Conservation (phyloP, 1,140 invertebrate species). For the Cotesia glomerata region DNA sequence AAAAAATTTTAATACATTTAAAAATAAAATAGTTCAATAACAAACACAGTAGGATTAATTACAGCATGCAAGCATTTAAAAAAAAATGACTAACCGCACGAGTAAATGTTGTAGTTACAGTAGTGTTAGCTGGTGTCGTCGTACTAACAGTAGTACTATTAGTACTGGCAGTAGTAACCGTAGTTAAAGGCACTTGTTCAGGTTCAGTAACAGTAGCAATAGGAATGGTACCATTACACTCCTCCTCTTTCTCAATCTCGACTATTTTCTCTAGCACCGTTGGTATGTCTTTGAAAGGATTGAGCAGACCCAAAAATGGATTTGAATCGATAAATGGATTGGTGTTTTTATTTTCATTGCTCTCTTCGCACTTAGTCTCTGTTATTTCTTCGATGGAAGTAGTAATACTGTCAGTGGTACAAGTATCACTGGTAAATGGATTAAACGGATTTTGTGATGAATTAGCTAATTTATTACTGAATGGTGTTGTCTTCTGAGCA, state of each 20-base stretch:
- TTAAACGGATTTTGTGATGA: conserved; percentile 60
- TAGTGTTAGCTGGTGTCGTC: no score
- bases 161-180: conserved; percentile 31
- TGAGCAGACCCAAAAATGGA: conserved; percentile 60
- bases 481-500: conserved; percentile 58
- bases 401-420: conserved; percentile 40
- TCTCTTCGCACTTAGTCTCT: conserved; percentile 37
- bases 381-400: conserved; percentile 35
- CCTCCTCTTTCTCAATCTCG: conserved; percentile 37
- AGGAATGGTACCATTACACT: background rate
- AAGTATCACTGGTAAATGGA: conserved; percentile 48
- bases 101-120: conserved; percentile 46
- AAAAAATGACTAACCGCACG: conserved; percentile 48
- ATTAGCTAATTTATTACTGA: conserved; percentile 55
- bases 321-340: conserved; percentile 68
- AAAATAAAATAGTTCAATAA: background rate
- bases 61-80: conserved; percentile 25
- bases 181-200: conserved; percentile 54
- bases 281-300: conserved; percentile 51
- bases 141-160: no score
- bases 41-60: background rate
- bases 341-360: conserved; percentile 59
- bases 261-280: conserved; percentile 27
- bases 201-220: conserved; percentile 39
- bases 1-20: background rate